A percentile compares a stretch with the other conserved stretches of the same genome.
Conservation (phyloP, 2,113 vertebrate genomes). For the Delphinapterus leucas region DNA sequence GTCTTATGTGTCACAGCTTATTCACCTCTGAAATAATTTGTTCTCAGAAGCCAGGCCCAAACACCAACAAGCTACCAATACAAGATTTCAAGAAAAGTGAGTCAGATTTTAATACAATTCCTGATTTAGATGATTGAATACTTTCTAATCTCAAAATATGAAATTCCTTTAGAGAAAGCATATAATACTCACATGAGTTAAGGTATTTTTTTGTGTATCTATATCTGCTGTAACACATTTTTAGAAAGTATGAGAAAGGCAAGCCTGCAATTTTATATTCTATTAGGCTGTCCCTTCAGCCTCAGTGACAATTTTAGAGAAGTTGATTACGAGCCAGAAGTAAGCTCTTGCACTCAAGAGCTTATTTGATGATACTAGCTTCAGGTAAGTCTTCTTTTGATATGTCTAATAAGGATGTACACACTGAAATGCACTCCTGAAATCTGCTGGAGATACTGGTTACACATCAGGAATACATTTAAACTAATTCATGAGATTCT, state of each 20-base stretch:
- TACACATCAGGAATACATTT: slow-evolving; percentile 43
- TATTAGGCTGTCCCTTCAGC: not conserved
- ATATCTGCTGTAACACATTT: not conserved
- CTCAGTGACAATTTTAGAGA: not conserved
- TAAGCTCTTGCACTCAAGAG: not conserved
- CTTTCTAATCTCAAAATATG: not conserved
- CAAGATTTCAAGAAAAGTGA: slow-evolving; percentile 26
- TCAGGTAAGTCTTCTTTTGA: slow-evolving; percentile 31
- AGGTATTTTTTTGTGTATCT: not conserved
- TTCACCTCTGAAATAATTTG: not conserved
- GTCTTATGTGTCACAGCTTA: not conserved
- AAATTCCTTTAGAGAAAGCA: not conserved
- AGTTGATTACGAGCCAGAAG: not conserved
- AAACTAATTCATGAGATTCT: slow-evolving; percentile 23
- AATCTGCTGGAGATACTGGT: slow-evolving; percentile 35
- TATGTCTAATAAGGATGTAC: not conserved
- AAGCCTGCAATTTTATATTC: not conserved
- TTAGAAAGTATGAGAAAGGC: not conserved
- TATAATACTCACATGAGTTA: not conserved
- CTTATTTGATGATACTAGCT: slow-evolving; percentile 20
- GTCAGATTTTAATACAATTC: not conserved
- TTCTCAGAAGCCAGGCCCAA: not conserved
- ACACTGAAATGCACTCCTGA: slow-evolving; percentile 6
- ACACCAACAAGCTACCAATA: not conserved
- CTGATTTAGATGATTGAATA: not conserved